These are phyloP conservation scores for Bombus confusus DNA, from an alignment of 1,140 invertebrate species.

Conservation along the genomic window DNA sequence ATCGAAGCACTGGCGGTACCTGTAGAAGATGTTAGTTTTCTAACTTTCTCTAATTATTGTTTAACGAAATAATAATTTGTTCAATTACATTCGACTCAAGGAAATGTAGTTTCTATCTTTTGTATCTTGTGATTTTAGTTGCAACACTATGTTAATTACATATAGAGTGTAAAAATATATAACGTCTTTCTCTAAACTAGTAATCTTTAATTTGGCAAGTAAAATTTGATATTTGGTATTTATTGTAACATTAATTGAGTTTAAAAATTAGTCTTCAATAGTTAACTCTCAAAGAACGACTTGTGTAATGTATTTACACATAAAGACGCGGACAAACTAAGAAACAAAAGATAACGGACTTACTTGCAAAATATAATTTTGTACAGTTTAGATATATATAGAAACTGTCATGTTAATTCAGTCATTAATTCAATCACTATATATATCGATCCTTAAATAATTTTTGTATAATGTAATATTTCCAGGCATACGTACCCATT, in stretches of 20 bases:
- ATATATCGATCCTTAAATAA: background rate
- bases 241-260: background rate
- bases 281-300: too few species aligned
- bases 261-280: background rate
- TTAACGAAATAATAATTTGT: too few species aligned
- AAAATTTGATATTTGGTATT: background rate
- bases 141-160: background rate
- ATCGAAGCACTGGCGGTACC: constrained; percentile 90
- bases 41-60: background rate
- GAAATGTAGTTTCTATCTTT: background rate
- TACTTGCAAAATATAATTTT: too few species aligned
- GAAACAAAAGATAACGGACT: too few species aligned
- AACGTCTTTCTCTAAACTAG: too few species aligned
- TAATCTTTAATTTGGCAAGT: background rate
- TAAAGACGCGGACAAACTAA: too few species aligned
- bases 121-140: background rate
- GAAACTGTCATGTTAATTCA: too few species aligned
- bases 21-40: constrained; percentile 87
- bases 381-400: too few species aligned
- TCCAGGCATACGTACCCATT: constrained; percentile 87
- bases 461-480: constrained; percentile 20
- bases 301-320: too few species aligned
- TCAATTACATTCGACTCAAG: background rate
- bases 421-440: too few species aligned
- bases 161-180: background rate